Percentiles rank a stretch among this genome's conserved stretches.
Conservation (phyloP, 2,888 invertebrate genomes). For the Halictus ligatus region DNA sequence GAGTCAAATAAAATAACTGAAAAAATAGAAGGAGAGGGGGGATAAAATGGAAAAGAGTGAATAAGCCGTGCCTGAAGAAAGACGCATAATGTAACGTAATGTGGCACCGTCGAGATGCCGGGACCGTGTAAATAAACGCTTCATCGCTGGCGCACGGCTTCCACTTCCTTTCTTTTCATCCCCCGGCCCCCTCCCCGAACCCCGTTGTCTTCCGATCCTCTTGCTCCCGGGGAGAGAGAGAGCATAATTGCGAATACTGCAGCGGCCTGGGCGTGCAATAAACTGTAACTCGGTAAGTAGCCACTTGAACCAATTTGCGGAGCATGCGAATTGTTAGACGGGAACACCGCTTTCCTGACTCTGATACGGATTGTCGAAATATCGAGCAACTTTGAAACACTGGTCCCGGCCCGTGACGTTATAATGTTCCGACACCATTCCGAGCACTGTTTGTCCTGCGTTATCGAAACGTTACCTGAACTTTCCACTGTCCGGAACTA, state of each 20-base stretch:
- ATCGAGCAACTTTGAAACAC: slow-evolving; percentile 27
- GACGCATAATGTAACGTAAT: slow-evolving; percentile 64
- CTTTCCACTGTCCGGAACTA: slow-evolving; percentile 10
- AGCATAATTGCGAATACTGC: slow-evolving; percentile 8
- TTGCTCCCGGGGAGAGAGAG: background rate
- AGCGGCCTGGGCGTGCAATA: slow-evolving; percentile 34
- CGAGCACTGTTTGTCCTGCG: slow-evolving; percentile 14
- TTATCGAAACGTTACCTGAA: slow-evolving; percentile 20
- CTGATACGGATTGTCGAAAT: slow-evolving; percentile 33
- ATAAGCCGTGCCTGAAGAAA: slow-evolving; percentile 36
- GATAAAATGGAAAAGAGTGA: background rate
- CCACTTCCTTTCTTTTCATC: slow-evolving; percentile 13
- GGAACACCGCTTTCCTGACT: background rate
- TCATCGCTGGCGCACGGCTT: slow-evolving; percentile 30
- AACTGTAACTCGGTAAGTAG: slow-evolving; percentile 53
- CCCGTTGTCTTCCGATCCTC: slow-evolving; percentile 23
- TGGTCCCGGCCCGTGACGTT: slow-evolving; percentile 18
- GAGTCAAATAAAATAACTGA: background rate
- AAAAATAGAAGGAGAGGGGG: background rate
- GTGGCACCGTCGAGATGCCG: slow-evolving; percentile 61
- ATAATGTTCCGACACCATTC: slow-evolving; percentile 18
- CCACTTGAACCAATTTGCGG: slow-evolving; percentile 56
- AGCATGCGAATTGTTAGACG: slow-evolving; percentile 45
- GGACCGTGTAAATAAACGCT: slow-evolving; percentile 65
- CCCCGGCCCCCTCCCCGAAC: background rate